A percentile compares a stretch with the other conserved stretches of the same genome.
These are phyloP conservation scores for Acromyrmex echinatior DNA, from an alignment of 1,140 invertebrate species.

Conservation along the genomic window DNA sequence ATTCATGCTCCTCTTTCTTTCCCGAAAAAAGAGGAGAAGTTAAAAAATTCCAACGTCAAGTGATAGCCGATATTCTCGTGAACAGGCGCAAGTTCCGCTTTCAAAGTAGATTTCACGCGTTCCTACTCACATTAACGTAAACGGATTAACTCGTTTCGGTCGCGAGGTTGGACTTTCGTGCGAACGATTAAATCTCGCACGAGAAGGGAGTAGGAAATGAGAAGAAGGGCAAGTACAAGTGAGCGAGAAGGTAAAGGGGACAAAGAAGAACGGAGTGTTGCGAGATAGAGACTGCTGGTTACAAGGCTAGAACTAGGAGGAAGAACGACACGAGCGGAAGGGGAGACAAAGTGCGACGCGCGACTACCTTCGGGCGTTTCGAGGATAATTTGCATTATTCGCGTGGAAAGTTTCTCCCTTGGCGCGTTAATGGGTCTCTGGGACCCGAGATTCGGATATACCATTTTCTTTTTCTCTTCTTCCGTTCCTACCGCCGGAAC, in stretches of 20 bases:
- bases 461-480: slow-evolving; percentile 54
- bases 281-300: slow-evolving; percentile 52
- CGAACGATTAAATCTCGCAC: slow-evolving; percentile 62
- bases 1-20: not conserved
- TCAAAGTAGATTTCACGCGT: slow-evolving; percentile 70
- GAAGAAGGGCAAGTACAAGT: slow-evolving; percentile 19
- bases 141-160: slow-evolving; percentile 70
- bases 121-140: slow-evolving; percentile 66
- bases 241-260: slow-evolving; percentile 7
- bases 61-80: slow-evolving; percentile 9
- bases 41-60: not conserved
- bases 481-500: not conserved
- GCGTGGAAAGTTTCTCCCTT: slow-evolving; percentile 63
- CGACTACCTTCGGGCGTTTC: slow-evolving; percentile 68
- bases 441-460: slow-evolving; percentile 68
- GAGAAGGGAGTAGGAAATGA: slow-evolving; percentile 36
- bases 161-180: slow-evolving; percentile 59
- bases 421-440: slow-evolving; percentile 72
- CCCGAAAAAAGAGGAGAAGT: not conserved
- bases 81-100: slow-evolving; percentile 1
- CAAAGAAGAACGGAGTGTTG: slow-evolving; percentile 5
- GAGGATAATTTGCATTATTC: slow-evolving; percentile 76
- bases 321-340: slow-evolving; percentile 43
- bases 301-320: slow-evolving; percentile 38
- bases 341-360: slow-evolving; percentile 58